These are phyloP conservation scores for Halcyon leucocephala DNA, from an alignment of 2,797 vertebrate species.

Conservation along the genomic window DNA sequence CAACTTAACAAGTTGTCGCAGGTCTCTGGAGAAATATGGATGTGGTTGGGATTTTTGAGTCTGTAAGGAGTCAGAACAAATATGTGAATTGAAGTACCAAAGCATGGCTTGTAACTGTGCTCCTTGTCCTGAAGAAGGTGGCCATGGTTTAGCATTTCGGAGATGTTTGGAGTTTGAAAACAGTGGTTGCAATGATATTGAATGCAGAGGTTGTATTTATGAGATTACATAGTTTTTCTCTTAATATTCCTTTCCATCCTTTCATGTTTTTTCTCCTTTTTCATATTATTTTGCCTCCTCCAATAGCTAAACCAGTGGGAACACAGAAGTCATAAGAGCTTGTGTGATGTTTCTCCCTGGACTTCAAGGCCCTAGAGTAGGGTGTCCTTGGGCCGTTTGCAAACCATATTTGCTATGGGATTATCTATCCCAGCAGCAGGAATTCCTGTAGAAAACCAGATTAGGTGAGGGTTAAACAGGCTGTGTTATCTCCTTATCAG, in stretches of 20 bases:
- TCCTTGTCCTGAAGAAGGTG: not conserved
- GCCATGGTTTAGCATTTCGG: not conserved
- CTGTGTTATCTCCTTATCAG: not conserved
- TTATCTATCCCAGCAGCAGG: not conserved
- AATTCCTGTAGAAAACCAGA: not conserved
- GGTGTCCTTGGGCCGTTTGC: not conserved
- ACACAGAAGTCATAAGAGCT: not conserved
- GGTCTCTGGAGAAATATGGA: not conserved
- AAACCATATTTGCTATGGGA: rapidly evolving
- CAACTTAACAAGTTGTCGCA: not conserved
- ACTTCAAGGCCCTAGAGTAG: not conserved
- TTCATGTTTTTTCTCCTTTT: not conserved
- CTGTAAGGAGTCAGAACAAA: not conserved
- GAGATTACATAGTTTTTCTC: not conserved
- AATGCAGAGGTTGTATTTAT: not conserved
- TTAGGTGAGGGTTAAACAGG: not conserved
- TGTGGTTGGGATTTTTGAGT: not conserved
- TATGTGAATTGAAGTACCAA: rapidly evolving
- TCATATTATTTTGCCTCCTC: not conserved
- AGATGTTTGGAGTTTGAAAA: not conserved
- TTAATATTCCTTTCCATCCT: not conserved
- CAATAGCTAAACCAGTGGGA: not conserved
- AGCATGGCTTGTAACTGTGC: not conserved
- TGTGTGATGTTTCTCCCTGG: rapidly evolving
- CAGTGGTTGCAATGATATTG: rapidly evolving